Evolutionary conservation across 2,888 invertebrate genomes (phyloP).

Genomic region (Eumacrocentrus americanus): DNA sequence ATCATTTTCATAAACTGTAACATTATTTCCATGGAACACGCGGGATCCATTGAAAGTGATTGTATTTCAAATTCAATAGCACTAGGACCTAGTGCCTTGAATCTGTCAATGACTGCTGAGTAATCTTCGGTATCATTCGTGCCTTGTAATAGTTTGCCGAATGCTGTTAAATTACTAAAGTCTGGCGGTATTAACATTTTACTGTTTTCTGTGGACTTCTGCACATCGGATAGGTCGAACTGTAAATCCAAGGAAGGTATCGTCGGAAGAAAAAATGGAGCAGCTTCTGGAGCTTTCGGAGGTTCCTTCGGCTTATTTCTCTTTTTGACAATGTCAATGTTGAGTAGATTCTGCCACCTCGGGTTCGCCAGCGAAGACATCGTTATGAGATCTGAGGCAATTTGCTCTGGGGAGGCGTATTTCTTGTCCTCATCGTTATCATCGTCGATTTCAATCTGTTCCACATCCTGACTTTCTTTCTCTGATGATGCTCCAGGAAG

Average conservation of each 20-base stretch:
- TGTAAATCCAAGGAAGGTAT: conserved; percentile 80
- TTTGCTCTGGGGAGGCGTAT: conserved; percentile 78
- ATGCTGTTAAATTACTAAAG: conserved; percentile 72
- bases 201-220: conserved; percentile 54
- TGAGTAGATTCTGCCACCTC: conserved; percentile 89
- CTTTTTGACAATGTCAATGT: conserved; percentile 83
- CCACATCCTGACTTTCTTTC: conserved; percentile 59
- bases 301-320: conserved; percentile 90
- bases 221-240: conserved; percentile 73
- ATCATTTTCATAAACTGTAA: conserved; percentile 79
- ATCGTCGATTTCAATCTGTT: conserved; percentile 63
- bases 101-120: conserved; percentile 66
- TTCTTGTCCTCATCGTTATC: conserved; percentile 64
- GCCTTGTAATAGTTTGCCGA: conserved; percentile 70
- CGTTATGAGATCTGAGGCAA: conserved; percentile 79
- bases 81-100: conserved; percentile 80
- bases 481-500: conserved; percentile 61
- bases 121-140: conserved; percentile 65
- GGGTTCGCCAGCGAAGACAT: conserved; percentile 84
- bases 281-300: conserved; percentile 81
- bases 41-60: conserved; percentile 75
- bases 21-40: conserved; percentile 75
- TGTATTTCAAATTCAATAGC: conserved; percentile 87
- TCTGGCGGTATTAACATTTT: conserved; percentile 67
- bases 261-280: conserved; percentile 96